These are phyloP conservation scores for Synergus gifuensis DNA, from an alignment of 2,888 invertebrate species.

Conservation along the genomic window DNA sequence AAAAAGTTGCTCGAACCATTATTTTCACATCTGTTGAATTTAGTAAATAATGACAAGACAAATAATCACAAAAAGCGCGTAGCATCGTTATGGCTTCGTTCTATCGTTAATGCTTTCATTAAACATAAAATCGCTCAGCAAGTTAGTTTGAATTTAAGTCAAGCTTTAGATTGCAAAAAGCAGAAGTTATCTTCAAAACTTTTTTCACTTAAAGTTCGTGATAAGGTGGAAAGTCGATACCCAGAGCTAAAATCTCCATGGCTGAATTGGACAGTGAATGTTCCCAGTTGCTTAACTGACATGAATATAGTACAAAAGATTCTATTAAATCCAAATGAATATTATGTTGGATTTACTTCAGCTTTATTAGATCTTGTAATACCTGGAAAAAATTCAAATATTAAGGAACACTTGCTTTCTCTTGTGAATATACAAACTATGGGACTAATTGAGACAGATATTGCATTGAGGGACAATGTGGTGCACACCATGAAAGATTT, in stretches of 20 bases:
- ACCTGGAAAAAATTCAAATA: conserved; percentile 54
- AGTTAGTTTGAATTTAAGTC: conserved; percentile 62
- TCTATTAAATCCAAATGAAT: conserved; percentile 64
- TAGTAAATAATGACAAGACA: conserved; percentile 74
- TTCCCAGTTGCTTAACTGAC: conserved; percentile 64
- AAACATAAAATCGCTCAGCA: conserved; percentile 75
- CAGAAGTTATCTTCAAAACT: conserved; percentile 55
- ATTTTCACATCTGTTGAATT: conserved; percentile 77
- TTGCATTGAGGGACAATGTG: conserved; percentile 60
- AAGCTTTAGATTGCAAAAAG: conserved; percentile 56
- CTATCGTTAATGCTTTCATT: conserved; percentile 77
- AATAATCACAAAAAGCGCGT: conserved; percentile 73
- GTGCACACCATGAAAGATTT: conserved; percentile 79
- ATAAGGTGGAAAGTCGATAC: conserved; percentile 57
- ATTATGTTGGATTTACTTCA: conserved; percentile 60
- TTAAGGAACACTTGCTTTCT: conserved; percentile 60
- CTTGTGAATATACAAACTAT: conserved; percentile 64
- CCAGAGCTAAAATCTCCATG: conserved; percentile 62
- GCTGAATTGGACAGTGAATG: conserved; percentile 59
- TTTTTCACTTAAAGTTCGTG: conserved; percentile 60
- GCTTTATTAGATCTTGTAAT: conserved; percentile 66
- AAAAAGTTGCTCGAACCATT: conserved; percentile 79
- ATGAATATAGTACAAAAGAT: conserved; percentile 62
- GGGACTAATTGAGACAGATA: conserved; percentile 67
- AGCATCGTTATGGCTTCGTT: conserved; percentile 80